phyloP scores from a whole-genome alignment of 2,888 invertebrate species.

The Philhelius pedissequus region DNA sequence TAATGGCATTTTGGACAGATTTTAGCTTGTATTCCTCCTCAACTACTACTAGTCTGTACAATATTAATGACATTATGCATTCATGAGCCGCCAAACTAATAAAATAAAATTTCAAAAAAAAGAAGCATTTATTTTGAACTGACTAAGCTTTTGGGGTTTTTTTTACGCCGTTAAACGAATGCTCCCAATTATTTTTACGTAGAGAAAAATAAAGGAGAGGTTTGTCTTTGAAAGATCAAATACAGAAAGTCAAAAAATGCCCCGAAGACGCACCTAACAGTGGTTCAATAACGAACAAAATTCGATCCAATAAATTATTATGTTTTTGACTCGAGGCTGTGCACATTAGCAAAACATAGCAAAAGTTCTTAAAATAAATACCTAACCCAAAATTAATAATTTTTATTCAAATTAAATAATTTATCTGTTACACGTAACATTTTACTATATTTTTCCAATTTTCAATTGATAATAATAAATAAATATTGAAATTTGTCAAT shows the following conservation, averaged over 20 bases:
- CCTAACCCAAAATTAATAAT: too few species aligned
- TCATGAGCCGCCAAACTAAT: constrained; percentile 44
- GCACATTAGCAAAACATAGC: too few species aligned
- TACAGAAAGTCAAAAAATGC: neutral
- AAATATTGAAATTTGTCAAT: too few species aligned
- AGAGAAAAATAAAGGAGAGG: constrained; percentile 10
- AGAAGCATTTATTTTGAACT: constrained; percentile 5
- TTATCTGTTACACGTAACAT: too few species aligned
- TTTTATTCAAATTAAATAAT: too few species aligned
- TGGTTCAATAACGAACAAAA: neutral
- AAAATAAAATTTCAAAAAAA: constrained; percentile 11
- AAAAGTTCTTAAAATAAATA: too few species aligned
- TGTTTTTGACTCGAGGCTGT: neutral
- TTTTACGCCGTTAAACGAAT: constrained; percentile 31
- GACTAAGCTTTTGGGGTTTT: constrained; percentile 7
- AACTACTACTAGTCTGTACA: neutral
- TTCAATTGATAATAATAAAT: too few species aligned
- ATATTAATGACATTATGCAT: constrained; percentile 49
- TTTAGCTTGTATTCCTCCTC: neutral
- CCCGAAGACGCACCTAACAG: neutral
- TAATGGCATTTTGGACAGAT: constrained; percentile 44
- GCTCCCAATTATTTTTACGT: constrained; percentile 13
- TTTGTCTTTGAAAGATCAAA: neutral
- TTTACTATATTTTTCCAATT: too few species aligned
- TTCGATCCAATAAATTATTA: neutral